A percentile compares a stretch with the other conserved stretches of the same genome.
These are phyloP conservation scores for Linnaemya tessellans DNA, from an alignment of 2,888 invertebrate genomes.

Conservation along the genomic window DNA sequence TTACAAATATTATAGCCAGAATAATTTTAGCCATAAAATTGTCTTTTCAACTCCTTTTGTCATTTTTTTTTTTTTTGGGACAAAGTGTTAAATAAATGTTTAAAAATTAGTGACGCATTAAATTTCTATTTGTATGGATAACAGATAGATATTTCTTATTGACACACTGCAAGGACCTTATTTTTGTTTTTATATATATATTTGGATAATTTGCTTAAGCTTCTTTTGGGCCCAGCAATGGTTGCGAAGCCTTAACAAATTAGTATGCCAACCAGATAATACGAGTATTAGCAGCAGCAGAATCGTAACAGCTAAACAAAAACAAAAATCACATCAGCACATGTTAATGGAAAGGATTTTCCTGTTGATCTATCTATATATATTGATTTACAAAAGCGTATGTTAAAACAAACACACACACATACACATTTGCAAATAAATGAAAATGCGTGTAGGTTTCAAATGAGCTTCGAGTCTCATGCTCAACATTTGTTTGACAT, in stretches of 20 bases:
- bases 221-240: neutral
- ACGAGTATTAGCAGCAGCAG: constrained; percentile 46
- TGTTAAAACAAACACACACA: no score
- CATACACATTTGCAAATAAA: no score
- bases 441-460: neutral
- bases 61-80: constrained; percentile 15
- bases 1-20: neutral
- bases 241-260: constrained; percentile 43
- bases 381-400: constrained; percentile 7
- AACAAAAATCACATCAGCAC: constrained; percentile 8
- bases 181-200: neutral
- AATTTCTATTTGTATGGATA: constrained; percentile 66
- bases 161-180: constrained; percentile 17
- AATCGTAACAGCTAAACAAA: no score
- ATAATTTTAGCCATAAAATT: neutral
- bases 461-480: constrained; percentile 22
- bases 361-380: constrained; percentile 7
- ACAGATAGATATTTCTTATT: constrained; percentile 52
- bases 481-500: constrained; percentile 67
- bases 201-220: neutral
- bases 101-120: constrained; percentile 70
- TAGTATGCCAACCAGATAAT: constrained; percentile 60
- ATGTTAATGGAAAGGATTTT: constrained; percentile 60
- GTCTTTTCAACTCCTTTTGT: neutral
- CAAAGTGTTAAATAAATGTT: constrained; percentile 68